Evolutionary conservation across 2,797 vertebrate species (phyloP).

Genomic region (Prunella strophiata): DNA sequence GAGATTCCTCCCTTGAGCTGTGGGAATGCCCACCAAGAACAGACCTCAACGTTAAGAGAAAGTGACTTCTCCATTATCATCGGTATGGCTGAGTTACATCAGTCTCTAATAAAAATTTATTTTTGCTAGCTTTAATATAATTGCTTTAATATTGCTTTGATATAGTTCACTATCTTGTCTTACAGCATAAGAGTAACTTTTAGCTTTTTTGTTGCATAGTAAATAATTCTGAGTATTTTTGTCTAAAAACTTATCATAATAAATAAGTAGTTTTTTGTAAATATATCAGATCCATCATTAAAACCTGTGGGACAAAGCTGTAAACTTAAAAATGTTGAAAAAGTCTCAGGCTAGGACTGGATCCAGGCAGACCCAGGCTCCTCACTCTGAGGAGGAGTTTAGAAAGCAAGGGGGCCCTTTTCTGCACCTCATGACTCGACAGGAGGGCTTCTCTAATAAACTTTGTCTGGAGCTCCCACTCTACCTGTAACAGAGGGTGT

Average conservation of each 20-base stretch:
- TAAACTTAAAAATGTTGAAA: not conserved
- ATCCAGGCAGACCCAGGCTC: not conserved
- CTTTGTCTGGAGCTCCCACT: not conserved
- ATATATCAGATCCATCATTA: not conserved
- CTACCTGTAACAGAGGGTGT: accelerated
- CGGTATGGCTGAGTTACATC: not conserved
- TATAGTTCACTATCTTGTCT: not conserved
- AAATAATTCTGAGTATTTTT: not conserved
- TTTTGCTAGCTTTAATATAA: not conserved
- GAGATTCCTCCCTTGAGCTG: not conserved
- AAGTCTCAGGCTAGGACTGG: not conserved
- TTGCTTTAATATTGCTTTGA: not conserved
- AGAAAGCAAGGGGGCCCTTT: not conserved
- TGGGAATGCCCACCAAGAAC: not conserved
- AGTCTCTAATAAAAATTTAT: not conserved
- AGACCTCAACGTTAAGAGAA: not conserved
- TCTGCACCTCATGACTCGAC: accelerated
- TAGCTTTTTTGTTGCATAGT: not conserved
- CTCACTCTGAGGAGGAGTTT: not conserved
- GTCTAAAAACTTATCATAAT: not conserved
- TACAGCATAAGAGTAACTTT: not conserved
- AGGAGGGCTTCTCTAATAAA: not conserved
- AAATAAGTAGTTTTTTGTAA: not conserved
- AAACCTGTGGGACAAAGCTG: accelerated
- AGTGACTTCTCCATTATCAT: accelerated